Evolutionary conservation across 2,888 invertebrate genomes (phyloP), one percentile per base, ranked within the genome.

Genomic region (Apotomis turbidana): DNA sequence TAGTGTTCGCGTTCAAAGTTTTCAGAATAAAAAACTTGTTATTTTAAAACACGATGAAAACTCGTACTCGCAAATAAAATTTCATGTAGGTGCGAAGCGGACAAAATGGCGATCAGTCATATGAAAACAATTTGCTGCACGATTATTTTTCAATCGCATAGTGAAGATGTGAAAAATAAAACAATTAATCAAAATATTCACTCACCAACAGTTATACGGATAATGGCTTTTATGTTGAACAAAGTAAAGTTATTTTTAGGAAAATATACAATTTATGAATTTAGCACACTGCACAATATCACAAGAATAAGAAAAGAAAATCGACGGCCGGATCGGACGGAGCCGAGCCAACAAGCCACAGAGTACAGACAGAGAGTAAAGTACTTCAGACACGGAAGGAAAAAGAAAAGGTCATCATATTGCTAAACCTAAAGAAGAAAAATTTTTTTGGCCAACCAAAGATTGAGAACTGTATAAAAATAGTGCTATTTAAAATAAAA

Each of bases 51-150:
- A 38, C 44, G 27, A 15, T 27, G 27, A 27, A 27, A 27, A 27
- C 27, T 27, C 46, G 15, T 15, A 15, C 15, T 15, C 15, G 15
- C 15, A 49, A 71, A 71, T 67, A 52, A 52, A 71, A 68, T 12
- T 46, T 71, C 68, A 72, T 68, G 68, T 68, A 58, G 72, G 49
- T 52, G 72, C 72, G 8, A 72, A 68, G 58, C 15, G 72, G 44
- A 63, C 68, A 72, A 72, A 72, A 68, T 72, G 72, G 72, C 72
- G 72, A 13, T 58, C 52, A 36, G 12, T 58, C 52, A 36, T 52
- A 36, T 36, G 9, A 62, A n/a, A 38, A 5, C 1, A 58, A 52
- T 58, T 68, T 72, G 58, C 58, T 54, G 8, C 46, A 60, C 55
- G 36, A 68, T 63, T 68, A 8, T 49, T 49, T 49, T 49, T 49